These are phyloP conservation scores for Chymomyza procnemis DNA, from an alignment of 2,888 invertebrate species.

Conservation along the genomic window DNA sequence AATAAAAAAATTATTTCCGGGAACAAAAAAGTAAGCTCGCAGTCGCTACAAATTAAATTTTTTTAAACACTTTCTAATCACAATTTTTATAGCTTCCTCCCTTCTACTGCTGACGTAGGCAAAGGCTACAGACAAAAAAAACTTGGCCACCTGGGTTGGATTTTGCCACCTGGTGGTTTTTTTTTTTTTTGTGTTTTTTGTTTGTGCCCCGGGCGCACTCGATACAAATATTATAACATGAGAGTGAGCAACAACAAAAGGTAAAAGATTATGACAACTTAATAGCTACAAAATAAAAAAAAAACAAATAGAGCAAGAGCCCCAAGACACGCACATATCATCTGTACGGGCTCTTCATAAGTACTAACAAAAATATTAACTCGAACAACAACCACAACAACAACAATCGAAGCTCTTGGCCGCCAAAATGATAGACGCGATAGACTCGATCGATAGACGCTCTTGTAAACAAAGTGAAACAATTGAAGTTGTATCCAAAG, in stretches of 20 bases:
- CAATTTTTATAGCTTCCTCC: background rate
- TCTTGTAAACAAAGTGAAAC: slow-evolving; percentile 59
- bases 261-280: slow-evolving; percentile 65
- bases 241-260: slow-evolving; percentile 24
- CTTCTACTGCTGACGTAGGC: background rate
- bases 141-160: slow-evolving; percentile 35
- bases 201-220: slow-evolving; percentile 44
- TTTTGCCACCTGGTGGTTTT: slow-evolving; percentile 34
- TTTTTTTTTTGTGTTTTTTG: no score
- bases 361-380: slow-evolving; percentile 43
- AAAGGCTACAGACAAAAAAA: background rate
- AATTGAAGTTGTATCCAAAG: slow-evolving; percentile 55
- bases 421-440: slow-evolving; percentile 59
- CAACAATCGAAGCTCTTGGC: slow-evolving; percentile 16
- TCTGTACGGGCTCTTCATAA: background rate
- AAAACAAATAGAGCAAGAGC: slow-evolving; percentile 63
- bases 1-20: background rate
- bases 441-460: slow-evolving; percentile 65
- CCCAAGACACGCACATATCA: slow-evolving; percentile 25
- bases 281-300: slow-evolving; percentile 61
- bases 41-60: background rate
- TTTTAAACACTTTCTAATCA: background rate
- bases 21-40: background rate
- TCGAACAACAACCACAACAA: slow-evolving; percentile 31
- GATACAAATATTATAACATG: background rate